phyloP scores from a whole-genome alignment of 2,888 invertebrate species.

The Bombylius discolor region DNA sequence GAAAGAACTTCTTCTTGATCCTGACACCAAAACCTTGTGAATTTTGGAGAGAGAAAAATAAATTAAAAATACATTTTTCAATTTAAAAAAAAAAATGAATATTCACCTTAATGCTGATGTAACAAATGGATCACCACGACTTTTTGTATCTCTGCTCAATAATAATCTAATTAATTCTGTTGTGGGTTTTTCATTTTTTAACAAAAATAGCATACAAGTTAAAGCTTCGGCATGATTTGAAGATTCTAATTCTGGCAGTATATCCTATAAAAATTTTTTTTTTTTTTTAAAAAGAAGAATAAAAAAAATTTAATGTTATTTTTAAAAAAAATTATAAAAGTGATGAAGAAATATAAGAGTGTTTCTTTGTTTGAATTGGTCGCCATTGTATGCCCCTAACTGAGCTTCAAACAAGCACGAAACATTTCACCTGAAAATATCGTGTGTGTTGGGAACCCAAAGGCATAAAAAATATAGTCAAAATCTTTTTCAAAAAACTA shows the following conservation, averaged over 20 bases:
- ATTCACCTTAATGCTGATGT: constrained; percentile 67
- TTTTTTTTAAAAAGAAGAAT: no score
- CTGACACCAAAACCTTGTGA: constrained; percentile 69
- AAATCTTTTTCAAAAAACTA: no score
- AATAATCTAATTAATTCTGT: constrained; percentile 74
- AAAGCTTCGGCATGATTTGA: constrained; percentile 85
- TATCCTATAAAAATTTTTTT: constrained; percentile 27
- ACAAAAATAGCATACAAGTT: constrained; percentile 74
- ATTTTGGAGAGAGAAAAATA: not conserved
- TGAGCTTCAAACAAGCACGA: no score
- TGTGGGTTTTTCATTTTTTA: constrained; percentile 84
- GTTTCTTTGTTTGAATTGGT: no score
- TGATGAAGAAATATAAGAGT: no score
- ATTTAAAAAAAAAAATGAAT: not conserved
- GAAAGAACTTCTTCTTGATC: constrained; percentile 80
- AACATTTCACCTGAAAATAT: no score
- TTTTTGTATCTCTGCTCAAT: constrained; percentile 60
- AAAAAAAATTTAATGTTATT: not conserved
- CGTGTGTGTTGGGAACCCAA: no score
- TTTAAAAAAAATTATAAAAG: not conserved
- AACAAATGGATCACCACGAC: constrained; percentile 70
- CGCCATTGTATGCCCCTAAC: no score
- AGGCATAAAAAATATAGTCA: no score
- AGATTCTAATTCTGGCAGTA: constrained; percentile 61
- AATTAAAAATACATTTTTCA: not conserved